phyloP scores from a whole-genome alignment of 2,113 vertebrate species.

The Progne subis region DNA sequence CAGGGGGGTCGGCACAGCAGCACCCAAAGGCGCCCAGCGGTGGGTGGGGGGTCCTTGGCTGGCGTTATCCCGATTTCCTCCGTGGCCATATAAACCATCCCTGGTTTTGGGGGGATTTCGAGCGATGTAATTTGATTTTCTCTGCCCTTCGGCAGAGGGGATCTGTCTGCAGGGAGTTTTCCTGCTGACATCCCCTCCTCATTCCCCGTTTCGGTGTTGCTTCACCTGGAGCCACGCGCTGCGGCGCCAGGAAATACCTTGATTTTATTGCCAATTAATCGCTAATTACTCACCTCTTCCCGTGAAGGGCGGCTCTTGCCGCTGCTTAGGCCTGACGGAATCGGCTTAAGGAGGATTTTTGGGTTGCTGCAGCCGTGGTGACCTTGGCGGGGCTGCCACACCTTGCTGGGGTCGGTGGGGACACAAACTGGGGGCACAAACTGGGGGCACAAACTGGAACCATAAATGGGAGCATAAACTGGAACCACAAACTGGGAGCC shows the following conservation, averaged over 20 bases:
- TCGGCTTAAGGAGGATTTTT: neutral
- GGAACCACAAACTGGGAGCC: too few relatives aligned
- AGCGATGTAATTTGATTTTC: fast-evolving
- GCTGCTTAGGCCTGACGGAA: neutral
- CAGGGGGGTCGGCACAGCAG: neutral
- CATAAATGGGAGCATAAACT: too few relatives aligned
- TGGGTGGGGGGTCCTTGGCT: neutral
- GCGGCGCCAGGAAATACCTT: fast-evolving
- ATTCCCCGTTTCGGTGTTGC: fast-evolving
- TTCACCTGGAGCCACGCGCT: fast-evolving
- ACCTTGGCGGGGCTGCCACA: neutral
- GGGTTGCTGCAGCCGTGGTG: neutral
- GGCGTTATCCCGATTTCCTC: neutral
- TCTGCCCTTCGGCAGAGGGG: neutral
- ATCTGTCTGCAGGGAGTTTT: neutral
- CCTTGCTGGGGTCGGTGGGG: neutral
- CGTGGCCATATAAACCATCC: fast-evolving
- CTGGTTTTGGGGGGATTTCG: neutral
- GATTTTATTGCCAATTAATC: neutral
- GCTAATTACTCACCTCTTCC: neutral
- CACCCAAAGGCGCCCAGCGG: neutral
- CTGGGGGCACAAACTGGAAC: neutral
- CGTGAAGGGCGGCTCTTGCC: neutral
- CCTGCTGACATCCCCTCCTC: neutral
- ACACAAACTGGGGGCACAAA: neutral